Base-by-base conservation (phyloP, 2,113 vertebrate genomes). In the Siniperca chuatsi region DNA sequence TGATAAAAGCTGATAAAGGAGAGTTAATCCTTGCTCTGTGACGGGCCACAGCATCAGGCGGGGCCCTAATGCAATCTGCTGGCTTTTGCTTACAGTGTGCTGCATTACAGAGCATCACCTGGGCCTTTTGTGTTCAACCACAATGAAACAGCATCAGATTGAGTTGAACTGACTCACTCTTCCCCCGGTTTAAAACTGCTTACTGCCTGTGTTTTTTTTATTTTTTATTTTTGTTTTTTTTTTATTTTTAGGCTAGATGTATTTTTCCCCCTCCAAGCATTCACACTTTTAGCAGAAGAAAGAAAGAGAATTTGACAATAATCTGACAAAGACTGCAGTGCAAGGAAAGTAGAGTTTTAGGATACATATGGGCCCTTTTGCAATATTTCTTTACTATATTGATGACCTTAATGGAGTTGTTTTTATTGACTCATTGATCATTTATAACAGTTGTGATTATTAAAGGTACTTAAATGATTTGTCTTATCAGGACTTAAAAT, bases 11-110 rank as follows among this genome's bases (percentile, higher is more conserved):
- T 90, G 62, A 92, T 91, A 94, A 92, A 87, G 83, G 93, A 79
- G 77, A 13, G 74, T 54, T 95, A 95, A 95, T 95, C 93, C 95
- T 89, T 0, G 62, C 69, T 89, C 78, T 83, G 87, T 87, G 75
- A 86, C 65, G 67, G 77, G 35, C 73, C 77, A 73, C 74, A 50
- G 52, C 84, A 87, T 86, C 77, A 67, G 75, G 48, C 81, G 6
- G 55, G 76, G 68, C 58, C 64, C 15, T 21, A 52, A 80, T 90
- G 35, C 79, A 85, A 46, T 72, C 88, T 25, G 73, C 77, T 76
- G 79, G 73, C 80, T 75, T 77, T 80, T 90, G 80, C 68, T 88
- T 78, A 84, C 81, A 78, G 66, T 80, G 85, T 82, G 75, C 74
- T 66, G 67, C 61, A 21, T 84, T 62, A 76, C 75, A 68, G 70